Conservation (phyloP, 2,888 invertebrate species). For the Cheilosia pagana region DNA sequence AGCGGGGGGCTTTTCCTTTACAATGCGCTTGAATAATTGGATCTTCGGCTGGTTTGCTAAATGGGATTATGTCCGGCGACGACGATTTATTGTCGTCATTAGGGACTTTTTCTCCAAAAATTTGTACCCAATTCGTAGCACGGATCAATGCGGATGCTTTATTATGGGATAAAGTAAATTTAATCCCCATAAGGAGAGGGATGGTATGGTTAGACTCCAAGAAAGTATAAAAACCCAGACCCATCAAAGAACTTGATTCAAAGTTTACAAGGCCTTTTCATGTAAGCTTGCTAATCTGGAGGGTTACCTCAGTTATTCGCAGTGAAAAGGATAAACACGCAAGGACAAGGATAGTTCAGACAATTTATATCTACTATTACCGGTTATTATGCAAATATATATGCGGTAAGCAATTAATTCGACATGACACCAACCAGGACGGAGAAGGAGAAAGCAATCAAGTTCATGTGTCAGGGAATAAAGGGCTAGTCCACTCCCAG, state of each 20-base stretch:
- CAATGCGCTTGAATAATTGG: constrained; percentile 35
- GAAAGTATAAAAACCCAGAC: not conserved
- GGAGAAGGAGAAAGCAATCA: not conserved
- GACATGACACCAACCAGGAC: constrained; percentile 14
- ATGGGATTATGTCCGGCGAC: constrained; percentile 12
- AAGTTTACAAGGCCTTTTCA: not conserved
- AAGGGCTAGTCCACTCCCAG: constrained; percentile 4
- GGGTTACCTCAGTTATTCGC: not conserved
- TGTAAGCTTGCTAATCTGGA: not conserved
- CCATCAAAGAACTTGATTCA: not conserved
- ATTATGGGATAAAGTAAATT: constrained; percentile 23
- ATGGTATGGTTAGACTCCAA: not conserved
- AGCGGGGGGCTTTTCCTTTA: constrained; percentile 12
- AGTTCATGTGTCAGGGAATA: constrained; percentile 18
- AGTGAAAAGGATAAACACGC: constrained; percentile 28
- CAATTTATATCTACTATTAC: not conserved
- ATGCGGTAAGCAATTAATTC: constrained; percentile 36
- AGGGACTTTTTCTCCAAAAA: constrained; percentile 14
- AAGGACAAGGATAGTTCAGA: constrained; percentile 31
- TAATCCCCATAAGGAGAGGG: constrained; percentile 2
- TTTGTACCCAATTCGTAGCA: constrained; percentile 28
- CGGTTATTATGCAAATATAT: constrained; percentile 23
- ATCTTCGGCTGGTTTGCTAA: constrained; percentile 24
- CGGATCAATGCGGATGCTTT: constrained; percentile 22
- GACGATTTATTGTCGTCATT: constrained; percentile 44